Evolutionary conservation across 2,113 vertebrate genomes (phyloP).

Genomic region (Uria aalge): DNA sequence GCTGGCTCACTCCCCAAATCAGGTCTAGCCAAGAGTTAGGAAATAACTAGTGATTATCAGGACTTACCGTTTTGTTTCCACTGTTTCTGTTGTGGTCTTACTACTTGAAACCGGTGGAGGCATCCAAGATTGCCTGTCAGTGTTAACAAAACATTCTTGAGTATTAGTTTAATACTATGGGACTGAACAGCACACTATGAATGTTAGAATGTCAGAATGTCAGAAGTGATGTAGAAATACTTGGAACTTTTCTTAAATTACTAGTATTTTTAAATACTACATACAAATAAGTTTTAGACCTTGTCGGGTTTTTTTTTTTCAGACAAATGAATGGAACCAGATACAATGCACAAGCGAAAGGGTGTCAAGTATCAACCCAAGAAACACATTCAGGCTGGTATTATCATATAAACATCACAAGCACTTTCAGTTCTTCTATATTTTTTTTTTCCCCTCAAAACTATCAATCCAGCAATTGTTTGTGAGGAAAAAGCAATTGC

Average conservation of each 20-base stretch:
- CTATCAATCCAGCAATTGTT: not conserved
- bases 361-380: not conserved
- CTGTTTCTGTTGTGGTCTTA: not conserved
- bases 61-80: conserved; percentile 59
- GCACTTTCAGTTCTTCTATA: not conserved
- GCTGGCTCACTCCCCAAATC: not conserved
- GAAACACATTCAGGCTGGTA: not conserved
- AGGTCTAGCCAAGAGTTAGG: not conserved
- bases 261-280: not conserved
- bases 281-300: not conserved
- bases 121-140: conserved; percentile 78
- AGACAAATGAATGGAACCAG: not conserved
- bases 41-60: not conserved
- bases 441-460: not conserved
- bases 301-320: not conserved
- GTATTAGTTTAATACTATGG: not conserved
- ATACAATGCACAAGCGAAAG: not conserved
- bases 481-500: not conserved
- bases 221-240: not conserved
- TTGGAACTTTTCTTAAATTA: not conserved
- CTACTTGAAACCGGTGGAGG: conserved; percentile 60
- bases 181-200: not conserved
- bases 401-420: not conserved
- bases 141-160: not conserved
- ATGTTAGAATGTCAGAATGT: not conserved